Evolutionary conservation across 2,113 vertebrate species (phyloP).

Genomic region (Rhineura floridana): DNA sequence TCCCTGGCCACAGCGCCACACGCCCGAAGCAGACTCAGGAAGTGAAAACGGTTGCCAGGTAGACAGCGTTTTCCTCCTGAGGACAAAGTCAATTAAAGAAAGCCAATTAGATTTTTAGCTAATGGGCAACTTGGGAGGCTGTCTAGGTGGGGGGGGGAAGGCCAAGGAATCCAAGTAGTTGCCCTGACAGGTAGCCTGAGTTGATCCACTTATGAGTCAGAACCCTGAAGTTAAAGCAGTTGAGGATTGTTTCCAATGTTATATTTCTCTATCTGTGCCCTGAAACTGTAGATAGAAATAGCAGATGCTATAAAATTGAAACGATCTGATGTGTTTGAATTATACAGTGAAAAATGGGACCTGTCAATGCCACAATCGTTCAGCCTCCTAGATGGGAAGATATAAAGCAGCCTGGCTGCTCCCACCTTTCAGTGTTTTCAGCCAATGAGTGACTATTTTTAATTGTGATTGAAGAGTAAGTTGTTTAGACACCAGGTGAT

Average conservation of each 20-base stretch:
- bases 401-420: too few species aligned
- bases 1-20: neutral
- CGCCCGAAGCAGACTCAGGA: neutral
- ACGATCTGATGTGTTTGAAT: neutral
- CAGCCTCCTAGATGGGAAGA: too few species aligned
- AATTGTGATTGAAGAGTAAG: too few species aligned
- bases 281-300: neutral
- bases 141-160: neutral
- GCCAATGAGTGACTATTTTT: too few species aligned
- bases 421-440: too few species aligned
- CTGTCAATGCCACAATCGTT: neutral
- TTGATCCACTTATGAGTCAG: neutral
- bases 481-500: too few species aligned
- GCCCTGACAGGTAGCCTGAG: neutral
- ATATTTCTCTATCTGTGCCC: neutral
- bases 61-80: neutral
- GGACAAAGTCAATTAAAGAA: neutral
- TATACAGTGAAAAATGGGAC: neutral
- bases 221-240: neutral
- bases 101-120: accelerated
- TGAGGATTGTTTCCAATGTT: neutral
- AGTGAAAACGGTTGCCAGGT: neutral
- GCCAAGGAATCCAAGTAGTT: too few species aligned
- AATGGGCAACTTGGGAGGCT: neutral
- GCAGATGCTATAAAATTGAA: neutral